phyloP scores from a whole-genome alignment of 2,888 invertebrate species.

The Clivina fossor region DNA sequence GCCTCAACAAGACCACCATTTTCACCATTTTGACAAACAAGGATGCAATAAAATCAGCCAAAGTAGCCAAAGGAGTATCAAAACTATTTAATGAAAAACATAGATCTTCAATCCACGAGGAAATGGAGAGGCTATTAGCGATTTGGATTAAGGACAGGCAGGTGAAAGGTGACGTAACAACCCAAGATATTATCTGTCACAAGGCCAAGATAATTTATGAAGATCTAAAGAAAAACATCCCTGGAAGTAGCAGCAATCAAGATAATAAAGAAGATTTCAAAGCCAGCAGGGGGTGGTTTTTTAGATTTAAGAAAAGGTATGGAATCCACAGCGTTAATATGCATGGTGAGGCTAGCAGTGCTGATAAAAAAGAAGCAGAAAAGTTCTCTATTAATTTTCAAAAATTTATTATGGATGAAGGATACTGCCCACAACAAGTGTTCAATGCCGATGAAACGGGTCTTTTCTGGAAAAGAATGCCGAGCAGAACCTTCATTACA shows the following conservation, averaged over 20 bases:
- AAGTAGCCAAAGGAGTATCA: constrained; percentile 26
- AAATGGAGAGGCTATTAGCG: constrained; percentile 34
- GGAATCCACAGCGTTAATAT: constrained; percentile 34
- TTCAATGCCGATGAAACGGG: constrained; percentile 28
- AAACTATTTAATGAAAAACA: constrained; percentile 34
- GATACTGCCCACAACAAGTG: constrained; percentile 33
- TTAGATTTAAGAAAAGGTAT: constrained; percentile 36
- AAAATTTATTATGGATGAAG: constrained; percentile 33
- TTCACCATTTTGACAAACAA: no score
- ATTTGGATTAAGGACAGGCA: constrained; percentile 34
- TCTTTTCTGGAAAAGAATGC: constrained; percentile 21
- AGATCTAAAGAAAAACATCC: constrained; percentile 36
- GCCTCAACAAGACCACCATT: no score
- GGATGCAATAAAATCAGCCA: no score
- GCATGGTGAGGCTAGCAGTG: constrained; percentile 34
- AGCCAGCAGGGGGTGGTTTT: constrained; percentile 36
- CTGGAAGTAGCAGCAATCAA: constrained; percentile 36
- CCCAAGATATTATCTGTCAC: constrained; percentile 34
- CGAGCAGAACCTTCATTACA: constrained; percentile 12
- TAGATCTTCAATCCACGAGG: constrained; percentile 35
- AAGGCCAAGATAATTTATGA: constrained; percentile 34
- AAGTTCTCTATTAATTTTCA: constrained; percentile 31
- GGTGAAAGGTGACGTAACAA: constrained; percentile 40
- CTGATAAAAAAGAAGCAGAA: constrained; percentile 34
- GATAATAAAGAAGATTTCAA: constrained; percentile 33